These are phyloP conservation scores for Fulmarus glacialis DNA, from an alignment of 2,113 vertebrate genomes.

Conservation along the genomic window DNA sequence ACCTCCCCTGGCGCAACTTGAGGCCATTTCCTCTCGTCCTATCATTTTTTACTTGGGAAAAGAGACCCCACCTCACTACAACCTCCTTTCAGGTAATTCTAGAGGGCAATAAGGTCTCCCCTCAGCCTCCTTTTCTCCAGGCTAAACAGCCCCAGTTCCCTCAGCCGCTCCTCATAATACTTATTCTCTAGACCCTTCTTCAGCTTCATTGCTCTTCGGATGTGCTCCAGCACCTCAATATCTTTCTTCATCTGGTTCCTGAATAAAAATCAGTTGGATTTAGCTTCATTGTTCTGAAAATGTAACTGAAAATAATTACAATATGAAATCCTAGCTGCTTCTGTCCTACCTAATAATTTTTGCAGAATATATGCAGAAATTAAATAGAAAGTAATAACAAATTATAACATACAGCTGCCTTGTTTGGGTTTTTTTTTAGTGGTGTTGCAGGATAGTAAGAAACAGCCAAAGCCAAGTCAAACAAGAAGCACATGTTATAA, in stretches of 20 bases:
- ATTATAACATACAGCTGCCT: background rate
- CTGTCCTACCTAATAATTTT: background rate
- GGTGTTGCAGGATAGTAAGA: background rate
- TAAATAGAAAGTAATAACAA: background rate
- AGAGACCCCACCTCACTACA: rapidly evolving
- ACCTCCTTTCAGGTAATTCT: background rate
- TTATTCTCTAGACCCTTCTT: background rate
- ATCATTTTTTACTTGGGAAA: background rate
- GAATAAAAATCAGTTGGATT: background rate
- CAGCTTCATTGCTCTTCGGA: rapidly evolving
- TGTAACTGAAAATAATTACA: background rate
- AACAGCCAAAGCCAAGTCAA: background rate
- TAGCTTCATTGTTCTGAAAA: background rate
- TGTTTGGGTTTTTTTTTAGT: background rate
- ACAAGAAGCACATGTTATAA: background rate
- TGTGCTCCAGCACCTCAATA: rapidly evolving
- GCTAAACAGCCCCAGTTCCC: background rate
- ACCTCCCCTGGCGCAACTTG: background rate
- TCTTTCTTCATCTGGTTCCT: background rate
- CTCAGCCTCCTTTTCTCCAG: background rate
- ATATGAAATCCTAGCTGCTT: background rate
- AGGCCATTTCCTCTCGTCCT: rapidly evolving
- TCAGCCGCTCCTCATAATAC: background rate
- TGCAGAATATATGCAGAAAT: background rate
- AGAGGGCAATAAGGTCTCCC: background rate